Evolutionary conservation across 1,140 invertebrate species (phyloP), one percentile per base, ranked within the genome.

Genomic region (Phenacoccus solenopsis): DNA sequence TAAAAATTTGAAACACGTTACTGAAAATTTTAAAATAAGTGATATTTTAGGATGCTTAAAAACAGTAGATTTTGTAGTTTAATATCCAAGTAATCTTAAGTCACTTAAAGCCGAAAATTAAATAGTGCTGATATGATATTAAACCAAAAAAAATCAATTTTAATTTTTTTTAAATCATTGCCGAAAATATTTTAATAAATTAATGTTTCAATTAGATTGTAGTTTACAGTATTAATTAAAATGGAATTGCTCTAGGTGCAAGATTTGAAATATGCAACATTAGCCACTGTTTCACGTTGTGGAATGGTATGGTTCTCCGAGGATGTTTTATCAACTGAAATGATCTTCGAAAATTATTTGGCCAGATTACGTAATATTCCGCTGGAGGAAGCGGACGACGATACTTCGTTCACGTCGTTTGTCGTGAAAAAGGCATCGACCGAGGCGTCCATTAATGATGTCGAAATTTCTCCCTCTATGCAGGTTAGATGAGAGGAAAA

Each of bases 221-320:
- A n/a, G n/a, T n/a, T n/a, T n/a, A n/a, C n/a, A n/a, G n/a, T n/a
- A n/a, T n/a, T n/a, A n/a, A n/a, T n/a, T n/a, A n/a, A 38, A 71
- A 70, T 25, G 32, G 61, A n/a, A n/a, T n/a, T n/a, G n/a, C n/a
- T 74, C 24, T 72, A 84, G 83, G 93, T 98, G 1, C 95, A 99
- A 85, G 97, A 99, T 82, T 80, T 99, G 73, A 96, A 96, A 79
- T 98, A 96, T 79, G 98, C 98, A 4, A 99, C 98, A 0, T 81
- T 99, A 69, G 98, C 98, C 13, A 99, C 98, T 0, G 98, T 99
- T 0, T 98, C 95, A 13, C 93, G 98, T 79, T 99, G 98, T 80
- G 98, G 98, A 72, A 98, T 98, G 95, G 93, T 98, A 35, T 98
- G 95, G 95, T 98, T 98, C 84, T 94, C 91, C 3, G 94, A 97